Percentiles rank a stretch among this genome's conserved stretches.
Evolutionary conservation across 2,888 invertebrate species (phyloP).

Genomic region (Eutolmus rufibarbis): DNA sequence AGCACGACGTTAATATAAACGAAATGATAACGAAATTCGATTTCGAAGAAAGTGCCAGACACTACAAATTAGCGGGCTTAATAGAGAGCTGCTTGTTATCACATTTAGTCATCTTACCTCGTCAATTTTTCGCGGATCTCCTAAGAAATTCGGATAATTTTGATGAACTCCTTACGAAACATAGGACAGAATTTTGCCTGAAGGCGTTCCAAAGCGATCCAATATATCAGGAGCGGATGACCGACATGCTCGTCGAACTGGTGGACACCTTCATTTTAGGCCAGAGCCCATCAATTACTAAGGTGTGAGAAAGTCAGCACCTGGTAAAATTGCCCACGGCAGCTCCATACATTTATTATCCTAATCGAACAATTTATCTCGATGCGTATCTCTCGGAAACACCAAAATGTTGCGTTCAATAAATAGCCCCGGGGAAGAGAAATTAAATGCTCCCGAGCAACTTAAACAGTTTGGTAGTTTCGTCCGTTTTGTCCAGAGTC

Average conservation of each 20-base stretch:
- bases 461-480: background rate
- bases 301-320: conserved; percentile 32
- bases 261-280: conserved; percentile 62
- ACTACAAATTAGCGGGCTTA: conserved; percentile 66
- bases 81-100: conserved; percentile 66
- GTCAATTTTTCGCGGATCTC: conserved; percentile 63
- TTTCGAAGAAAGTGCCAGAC: conserved; percentile 60
- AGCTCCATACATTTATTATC: background rate
- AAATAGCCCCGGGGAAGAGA: background rate
- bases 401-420: background rate
- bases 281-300: background rate
- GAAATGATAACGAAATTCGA: conserved; percentile 61
- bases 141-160: conserved; percentile 66
- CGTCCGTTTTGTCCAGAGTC: background rate
- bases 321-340: background rate
- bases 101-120: conserved; percentile 66
- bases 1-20: conserved; percentile 60
- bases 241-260: conserved; percentile 67
- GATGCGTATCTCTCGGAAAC: background rate
- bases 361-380: background rate
- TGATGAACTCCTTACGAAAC: conserved; percentile 63
- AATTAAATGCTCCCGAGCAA: background rate
- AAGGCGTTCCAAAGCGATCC: conserved; percentile 65
- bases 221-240: conserved; percentile 64
- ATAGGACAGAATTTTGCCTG: conserved; percentile 66